Conservation (phyloP, 2,113 vertebrate species). For the Lasiurus borealis region DNA sequence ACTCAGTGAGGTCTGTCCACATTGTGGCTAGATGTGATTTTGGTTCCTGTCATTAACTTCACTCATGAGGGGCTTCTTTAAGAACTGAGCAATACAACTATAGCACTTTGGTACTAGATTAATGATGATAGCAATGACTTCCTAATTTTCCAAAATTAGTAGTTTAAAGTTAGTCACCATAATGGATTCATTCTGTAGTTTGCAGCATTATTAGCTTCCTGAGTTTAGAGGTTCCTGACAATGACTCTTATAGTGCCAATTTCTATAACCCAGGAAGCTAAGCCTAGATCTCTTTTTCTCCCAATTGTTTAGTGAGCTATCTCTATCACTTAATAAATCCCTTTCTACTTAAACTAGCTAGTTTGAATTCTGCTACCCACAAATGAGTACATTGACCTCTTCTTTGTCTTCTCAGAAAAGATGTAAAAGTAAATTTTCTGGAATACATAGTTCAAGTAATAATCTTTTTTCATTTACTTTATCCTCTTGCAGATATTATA, state of each 20-base stretch:
- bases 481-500: background rate
- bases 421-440: background rate
- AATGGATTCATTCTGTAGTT: background rate
- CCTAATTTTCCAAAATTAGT: background rate
- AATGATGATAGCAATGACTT: background rate
- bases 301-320: background rate
- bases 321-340: background rate
- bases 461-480: background rate
- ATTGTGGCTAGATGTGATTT: background rate
- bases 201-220: background rate
- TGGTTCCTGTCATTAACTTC: background rate
- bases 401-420: background rate
- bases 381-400: background rate
- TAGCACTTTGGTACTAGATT: background rate
- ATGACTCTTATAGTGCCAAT: too few species aligned
- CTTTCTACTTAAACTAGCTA: background rate
- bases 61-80: background rate
- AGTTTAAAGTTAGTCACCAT: background rate
- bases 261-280: background rate
- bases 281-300: background rate
- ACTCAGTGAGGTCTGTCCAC: too few species aligned
- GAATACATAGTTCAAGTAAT: background rate
- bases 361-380: background rate
- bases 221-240: background rate
- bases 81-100: background rate